Percentiles rank a stretch among this genome's conserved stretches.
phyloP scores from a whole-genome alignment of 2,113 vertebrate species.

The Numida meleagris region DNA sequence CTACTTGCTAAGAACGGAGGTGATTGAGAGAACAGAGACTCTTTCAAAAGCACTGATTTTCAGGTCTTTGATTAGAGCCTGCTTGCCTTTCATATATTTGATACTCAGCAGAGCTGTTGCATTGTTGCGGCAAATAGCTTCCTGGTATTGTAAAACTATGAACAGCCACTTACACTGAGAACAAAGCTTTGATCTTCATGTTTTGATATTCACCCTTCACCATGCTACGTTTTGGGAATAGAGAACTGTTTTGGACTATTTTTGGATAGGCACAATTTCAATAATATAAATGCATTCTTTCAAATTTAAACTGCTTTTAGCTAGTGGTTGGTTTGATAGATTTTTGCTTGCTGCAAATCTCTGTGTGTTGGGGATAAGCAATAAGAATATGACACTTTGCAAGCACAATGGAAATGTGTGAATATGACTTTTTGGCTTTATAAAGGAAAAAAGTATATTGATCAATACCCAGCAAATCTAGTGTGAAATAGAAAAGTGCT shows the following conservation, averaged over 20 bases:
- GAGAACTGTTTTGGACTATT: neutral
- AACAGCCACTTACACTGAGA: neutral
- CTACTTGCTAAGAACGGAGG: neutral
- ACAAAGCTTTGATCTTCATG: neutral
- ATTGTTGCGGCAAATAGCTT: constrained; percentile 14
- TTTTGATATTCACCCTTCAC: neutral
- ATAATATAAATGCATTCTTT: neutral
- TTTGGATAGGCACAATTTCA: neutral
- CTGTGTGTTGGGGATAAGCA: neutral
- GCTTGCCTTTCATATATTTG: neutral
- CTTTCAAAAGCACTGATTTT: neutral
- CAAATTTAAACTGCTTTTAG: neutral
- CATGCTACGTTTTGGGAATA: neutral
- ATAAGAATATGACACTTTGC: neutral
- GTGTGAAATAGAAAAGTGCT: neutral
- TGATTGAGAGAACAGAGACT: neutral
- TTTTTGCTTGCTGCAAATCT: neutral
- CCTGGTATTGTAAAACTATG: neutral
- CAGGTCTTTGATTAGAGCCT: neutral
- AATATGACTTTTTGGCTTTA: neutral
- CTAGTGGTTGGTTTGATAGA: neutral
- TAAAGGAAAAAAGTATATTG: neutral
- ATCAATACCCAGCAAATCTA: neutral
- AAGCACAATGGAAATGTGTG: neutral
- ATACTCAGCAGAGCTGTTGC: neutral